Conservation (phyloP, 2,888 invertebrate species). For the Nemurella pictetii region DNA sequence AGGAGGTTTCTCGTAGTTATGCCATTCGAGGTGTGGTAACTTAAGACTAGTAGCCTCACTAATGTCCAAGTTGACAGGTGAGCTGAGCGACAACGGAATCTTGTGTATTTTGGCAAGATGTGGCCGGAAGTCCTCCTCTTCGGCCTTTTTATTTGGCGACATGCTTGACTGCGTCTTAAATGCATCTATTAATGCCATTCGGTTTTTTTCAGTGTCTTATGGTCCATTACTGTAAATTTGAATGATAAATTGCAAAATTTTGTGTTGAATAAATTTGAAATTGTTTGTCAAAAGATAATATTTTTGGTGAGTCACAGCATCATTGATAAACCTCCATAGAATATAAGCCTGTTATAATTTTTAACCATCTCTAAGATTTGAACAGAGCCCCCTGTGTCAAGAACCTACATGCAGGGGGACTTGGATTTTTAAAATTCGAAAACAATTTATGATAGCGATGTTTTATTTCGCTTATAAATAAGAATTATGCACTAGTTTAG, state of each 20-base stretch:
- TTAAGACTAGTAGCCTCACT: neutral
- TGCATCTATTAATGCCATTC: neutral
- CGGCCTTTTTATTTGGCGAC: neutral
- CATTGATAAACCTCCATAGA: too few relatives aligned
- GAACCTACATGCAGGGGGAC: too few relatives aligned
- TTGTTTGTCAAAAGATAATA: neutral
- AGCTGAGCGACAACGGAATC: neutral
- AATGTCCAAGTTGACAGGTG: conserved; percentile 10
- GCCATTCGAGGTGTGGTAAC: neutral
- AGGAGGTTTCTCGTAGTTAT: conserved; percentile 5
- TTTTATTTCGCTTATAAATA: too few relatives aligned
- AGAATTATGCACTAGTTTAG: too few relatives aligned
- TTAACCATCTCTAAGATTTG: too few relatives aligned
- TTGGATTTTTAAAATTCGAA: too few relatives aligned
- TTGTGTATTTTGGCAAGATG: neutral
- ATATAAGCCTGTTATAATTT: too few relatives aligned
- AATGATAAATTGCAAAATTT: neutral
- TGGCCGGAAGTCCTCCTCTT: neutral
- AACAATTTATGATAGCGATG: too few relatives aligned
- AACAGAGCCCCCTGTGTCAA: too few relatives aligned
- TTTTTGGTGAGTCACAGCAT: neutral
- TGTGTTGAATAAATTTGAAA: neutral
- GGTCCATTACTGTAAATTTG: neutral
- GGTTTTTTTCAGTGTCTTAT: neutral
- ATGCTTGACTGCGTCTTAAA: neutral